Evolutionary conservation across 2,888 invertebrate species (phyloP), one percentile per base, ranked within the genome.

Genomic region (Epirrita christyi): DNA sequence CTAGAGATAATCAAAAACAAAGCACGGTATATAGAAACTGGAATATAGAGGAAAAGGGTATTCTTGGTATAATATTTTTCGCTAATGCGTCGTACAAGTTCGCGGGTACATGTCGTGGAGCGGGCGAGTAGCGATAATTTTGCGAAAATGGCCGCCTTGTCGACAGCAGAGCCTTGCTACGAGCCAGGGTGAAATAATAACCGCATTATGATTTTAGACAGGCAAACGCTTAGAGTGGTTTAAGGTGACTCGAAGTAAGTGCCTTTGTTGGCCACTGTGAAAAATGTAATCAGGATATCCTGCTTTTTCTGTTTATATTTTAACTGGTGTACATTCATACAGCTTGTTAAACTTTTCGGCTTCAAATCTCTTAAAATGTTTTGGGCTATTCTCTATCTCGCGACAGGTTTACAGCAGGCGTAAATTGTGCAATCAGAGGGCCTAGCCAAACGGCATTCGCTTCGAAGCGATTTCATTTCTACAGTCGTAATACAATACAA

Each of bases 61-160:
- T 79, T 79, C 80, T 82, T 78, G 69, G 72, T 54, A 83, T 82
- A 83, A 83, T 85, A 80, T 81, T 80, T 80, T 78, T 73, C 72
- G 73, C 72, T 80, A 83, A 84, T 80, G 80, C 81, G 76, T 73
- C 72, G 80, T 76, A 81, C 81, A 81, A 84, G 83, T 83, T 78
- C 75, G 76, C 73, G 80, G 80, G 83, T 80, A 80, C 81, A 75
- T 85, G 86, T 78, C 78, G 80, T 72, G 68, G 72, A 68, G 68
- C 66, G 78, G 81, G 83, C 84, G 85, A 88, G 89, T 85, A 86
- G 90, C 88, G 76, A 90, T 90, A 90, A 89, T 86, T 90, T 84
- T 79, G 72, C 74, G 76, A 83, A 85, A 90, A 90, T 90, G 87
- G 89, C 82, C 80, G 86, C 76, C 87, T 81, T 87, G 90, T 90